Percentiles rank a stretch among this genome's conserved stretches.
Evolutionary conservation across 2,113 vertebrate genomes (phyloP).

Genomic region (Antechinus stuartii): DNA sequence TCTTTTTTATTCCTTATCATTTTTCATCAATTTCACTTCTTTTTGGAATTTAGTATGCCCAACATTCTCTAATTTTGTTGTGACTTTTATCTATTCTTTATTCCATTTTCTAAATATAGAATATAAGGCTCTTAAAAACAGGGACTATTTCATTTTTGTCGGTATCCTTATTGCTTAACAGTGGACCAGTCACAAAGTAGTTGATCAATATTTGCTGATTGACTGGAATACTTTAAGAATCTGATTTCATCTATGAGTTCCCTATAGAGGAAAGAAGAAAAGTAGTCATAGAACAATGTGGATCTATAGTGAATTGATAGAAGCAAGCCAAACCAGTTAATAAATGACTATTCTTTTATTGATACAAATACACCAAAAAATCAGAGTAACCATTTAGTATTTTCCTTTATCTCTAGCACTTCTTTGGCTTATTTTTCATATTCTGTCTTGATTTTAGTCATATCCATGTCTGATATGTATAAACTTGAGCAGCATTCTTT

Average conservation of each 20-base stretch:
- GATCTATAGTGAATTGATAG: not conserved
- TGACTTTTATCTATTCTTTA: not conserved
- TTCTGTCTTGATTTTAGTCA: not conserved
- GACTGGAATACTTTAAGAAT: not conserved
- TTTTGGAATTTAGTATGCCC: not conserved
- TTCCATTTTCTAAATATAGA: not conserved
- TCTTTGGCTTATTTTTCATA: not conserved
- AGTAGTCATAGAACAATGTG: not conserved
- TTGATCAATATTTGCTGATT: too few relatives aligned
- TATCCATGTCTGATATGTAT: not conserved
- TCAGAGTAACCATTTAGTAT: not conserved
- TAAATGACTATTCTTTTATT: not conserved
- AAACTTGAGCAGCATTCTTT: not conserved
- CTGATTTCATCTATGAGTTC: not conserved
- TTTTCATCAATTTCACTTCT: not conserved
- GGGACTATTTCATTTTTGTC: not conserved
- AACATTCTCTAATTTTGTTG: not conserved
- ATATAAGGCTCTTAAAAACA: not conserved
- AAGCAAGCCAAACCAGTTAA: not conserved
- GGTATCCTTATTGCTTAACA: not conserved
- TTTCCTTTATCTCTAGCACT: not conserved
- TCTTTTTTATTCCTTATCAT: not conserved
- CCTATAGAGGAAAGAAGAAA: not conserved
- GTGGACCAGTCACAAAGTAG: not conserved
- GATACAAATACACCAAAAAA: not conserved